phyloP scores from a whole-genome alignment of 2,797 vertebrate species.

The Cyprinodon diabolis region DNA sequence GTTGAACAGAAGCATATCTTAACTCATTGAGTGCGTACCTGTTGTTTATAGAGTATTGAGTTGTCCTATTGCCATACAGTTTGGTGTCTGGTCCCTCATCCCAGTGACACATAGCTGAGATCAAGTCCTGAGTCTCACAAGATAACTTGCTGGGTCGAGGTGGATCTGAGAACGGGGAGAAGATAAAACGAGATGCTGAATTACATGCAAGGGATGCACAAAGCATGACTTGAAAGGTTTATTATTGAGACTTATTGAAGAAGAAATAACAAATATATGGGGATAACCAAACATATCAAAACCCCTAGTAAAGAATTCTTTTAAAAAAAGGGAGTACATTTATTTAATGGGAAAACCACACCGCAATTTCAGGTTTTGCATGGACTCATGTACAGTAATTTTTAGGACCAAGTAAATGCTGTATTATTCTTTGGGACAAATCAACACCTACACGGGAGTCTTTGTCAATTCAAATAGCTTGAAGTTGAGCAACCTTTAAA shows the following conservation, averaged over 20 bases:
- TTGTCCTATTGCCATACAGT: conserved; percentile 50
- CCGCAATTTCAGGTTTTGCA: too few relatives aligned
- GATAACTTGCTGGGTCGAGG: conserved; percentile 70
- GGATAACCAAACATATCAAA: not conserved
- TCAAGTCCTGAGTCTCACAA: conserved; percentile 79
- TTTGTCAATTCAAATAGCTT: too few relatives aligned
- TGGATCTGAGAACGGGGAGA: conserved; percentile 64
- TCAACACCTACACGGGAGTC: too few relatives aligned
- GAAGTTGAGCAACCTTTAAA: too few relatives aligned
- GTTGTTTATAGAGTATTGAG: conserved; percentile 69
- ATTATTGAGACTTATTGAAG: not conserved
- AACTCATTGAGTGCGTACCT: conserved; percentile 60
- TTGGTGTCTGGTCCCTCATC: conserved; percentile 54
- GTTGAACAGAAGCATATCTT: too few relatives aligned
- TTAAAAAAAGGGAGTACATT: too few relatives aligned
- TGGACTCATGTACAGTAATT: too few relatives aligned
- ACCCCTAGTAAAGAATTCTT: not conserved
- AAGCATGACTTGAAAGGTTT: not conserved
- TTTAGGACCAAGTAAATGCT: too few relatives aligned
- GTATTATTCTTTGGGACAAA: too few relatives aligned
- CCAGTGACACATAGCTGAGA: conserved; percentile 75
- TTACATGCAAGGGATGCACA: too few relatives aligned
- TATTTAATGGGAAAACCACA: too few relatives aligned
- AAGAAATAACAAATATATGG: not conserved
- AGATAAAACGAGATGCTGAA: conserved; percentile 1